These are phyloP conservation scores for Raja brachyura DNA, from an alignment of 2,113 vertebrate genomes.

Conservation along the genomic window DNA sequence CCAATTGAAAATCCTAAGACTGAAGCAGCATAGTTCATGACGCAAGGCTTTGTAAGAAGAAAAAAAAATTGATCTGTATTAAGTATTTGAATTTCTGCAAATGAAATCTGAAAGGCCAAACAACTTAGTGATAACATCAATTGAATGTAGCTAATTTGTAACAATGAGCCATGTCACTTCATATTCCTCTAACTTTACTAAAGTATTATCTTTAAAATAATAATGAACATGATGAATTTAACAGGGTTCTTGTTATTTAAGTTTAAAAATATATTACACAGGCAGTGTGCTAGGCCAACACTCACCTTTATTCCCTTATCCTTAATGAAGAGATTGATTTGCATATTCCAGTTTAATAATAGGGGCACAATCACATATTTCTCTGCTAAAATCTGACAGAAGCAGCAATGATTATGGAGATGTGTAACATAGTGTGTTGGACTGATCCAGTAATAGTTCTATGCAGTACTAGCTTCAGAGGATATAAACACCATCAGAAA, in stretches of 20 bases:
- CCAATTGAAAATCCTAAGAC: not conserved
- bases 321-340: constrained; percentile 2
- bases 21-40: not conserved
- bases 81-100: not conserved
- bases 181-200: not conserved
- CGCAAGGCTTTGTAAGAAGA: not conserved
- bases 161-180: not conserved
- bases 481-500: not conserved
- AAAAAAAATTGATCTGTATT: not conserved
- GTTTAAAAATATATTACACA: not conserved
- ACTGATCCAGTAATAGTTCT: not conserved
- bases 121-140: not conserved
- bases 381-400: not conserved
- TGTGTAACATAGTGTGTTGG: not conserved
- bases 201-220: not conserved
- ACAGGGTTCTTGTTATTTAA: not conserved
- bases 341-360: not conserved
- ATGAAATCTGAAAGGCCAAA: not conserved
- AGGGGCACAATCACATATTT: not conserved
- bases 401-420: not conserved
- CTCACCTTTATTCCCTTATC: not conserved
- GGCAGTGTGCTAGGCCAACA: not conserved
- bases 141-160: not conserved
- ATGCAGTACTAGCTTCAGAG: not conserved
- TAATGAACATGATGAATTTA: not conserved